Conservation (phyloP, 2,113 vertebrate genomes). For the Podocnemis expansa region DNA sequence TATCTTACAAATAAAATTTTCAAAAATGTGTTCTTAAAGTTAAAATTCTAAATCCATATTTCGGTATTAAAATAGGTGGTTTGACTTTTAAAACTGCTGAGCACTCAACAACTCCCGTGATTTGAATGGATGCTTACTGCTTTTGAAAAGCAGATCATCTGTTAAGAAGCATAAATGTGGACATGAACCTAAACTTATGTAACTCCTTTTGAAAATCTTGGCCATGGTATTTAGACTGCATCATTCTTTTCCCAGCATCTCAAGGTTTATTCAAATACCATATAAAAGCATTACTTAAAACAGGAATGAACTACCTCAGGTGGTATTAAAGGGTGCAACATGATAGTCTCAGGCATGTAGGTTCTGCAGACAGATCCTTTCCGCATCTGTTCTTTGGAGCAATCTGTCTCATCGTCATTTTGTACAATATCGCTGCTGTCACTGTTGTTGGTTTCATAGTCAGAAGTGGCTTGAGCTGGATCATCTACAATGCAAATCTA, state of each 20-base stretch:
- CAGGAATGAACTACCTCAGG: constrained; percentile 64
- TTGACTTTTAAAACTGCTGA: not conserved
- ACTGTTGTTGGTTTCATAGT: constrained; percentile 97
- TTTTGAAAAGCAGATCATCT: not conserved
- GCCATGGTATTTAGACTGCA: not conserved
- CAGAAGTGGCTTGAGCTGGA: constrained; percentile 86
- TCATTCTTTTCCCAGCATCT: not conserved
- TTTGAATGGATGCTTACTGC: not conserved
- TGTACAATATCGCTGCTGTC: constrained; percentile 93
- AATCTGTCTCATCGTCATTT: constrained; percentile 85
- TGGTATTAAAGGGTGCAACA: constrained; percentile 71
- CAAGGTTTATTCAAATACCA: not conserved
- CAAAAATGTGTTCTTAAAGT: not conserved
- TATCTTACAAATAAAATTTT: not conserved
- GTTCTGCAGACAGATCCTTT: constrained; percentile 63
- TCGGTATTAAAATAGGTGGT: not conserved
- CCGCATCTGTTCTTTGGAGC: constrained; percentile 72
- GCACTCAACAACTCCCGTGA: not conserved
- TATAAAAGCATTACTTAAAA: not conserved
- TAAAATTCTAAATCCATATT: not conserved
- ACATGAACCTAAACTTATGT: not conserved
- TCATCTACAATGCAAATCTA: constrained; percentile 82
- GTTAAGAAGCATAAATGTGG: not conserved
- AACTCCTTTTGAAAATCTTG: not conserved
- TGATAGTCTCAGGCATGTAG: constrained; percentile 78